Evolutionary conservation across 2,888 invertebrate genomes (phyloP), one percentile per base, ranked within the genome.

Genomic region (Nebria brevicollis): DNA sequence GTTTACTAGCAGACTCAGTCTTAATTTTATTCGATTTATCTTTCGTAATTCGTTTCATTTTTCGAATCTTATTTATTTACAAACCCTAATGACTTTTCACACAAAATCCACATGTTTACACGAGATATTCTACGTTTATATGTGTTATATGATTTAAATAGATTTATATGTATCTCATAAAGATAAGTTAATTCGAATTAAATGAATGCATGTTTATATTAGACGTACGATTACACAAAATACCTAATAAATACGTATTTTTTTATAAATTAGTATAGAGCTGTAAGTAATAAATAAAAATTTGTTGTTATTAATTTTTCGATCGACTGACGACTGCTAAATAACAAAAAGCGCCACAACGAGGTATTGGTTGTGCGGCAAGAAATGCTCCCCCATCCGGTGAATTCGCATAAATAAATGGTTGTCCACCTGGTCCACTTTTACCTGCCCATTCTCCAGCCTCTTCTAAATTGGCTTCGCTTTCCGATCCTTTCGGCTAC

Each of bases 311-410:
- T 74, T 66, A 78, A 64, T 73, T 72, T 43, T 76, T 77, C 7
- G 76, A 73, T 25, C 66, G 70, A 43, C 77, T 77, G 5, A 91
- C 89, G 41, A 92, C 91, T 5, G 92, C 91, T 74, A 92, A 86
- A 85, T 92, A 92, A 85, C 91, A 92, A 86, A 92, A 92, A 0
- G 91, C 91, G 1, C 92, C 92, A 85, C 91, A 91, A 83, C 91
- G 88, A 1, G 92, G 92, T 4, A 92, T 89, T 2, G 92, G 92
- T 83, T 92, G 92, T 0, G 91, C 89, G 0, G 91, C 90, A 72
- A 92, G 86, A 86, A 92, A 92, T 8, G 90, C 91, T 1, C 92
- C 92, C 2, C 91, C 91, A 85, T 92, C 92, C 1, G 92, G 92
- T 0, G 91, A 91, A 80, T 90, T 88, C 84, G 90, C 89, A 85